A percentile compares a stretch with the other conserved stretches of the same genome.
Conservation (phyloP, 2,797 vertebrate genomes). For the Crax fasciolata region DNA sequence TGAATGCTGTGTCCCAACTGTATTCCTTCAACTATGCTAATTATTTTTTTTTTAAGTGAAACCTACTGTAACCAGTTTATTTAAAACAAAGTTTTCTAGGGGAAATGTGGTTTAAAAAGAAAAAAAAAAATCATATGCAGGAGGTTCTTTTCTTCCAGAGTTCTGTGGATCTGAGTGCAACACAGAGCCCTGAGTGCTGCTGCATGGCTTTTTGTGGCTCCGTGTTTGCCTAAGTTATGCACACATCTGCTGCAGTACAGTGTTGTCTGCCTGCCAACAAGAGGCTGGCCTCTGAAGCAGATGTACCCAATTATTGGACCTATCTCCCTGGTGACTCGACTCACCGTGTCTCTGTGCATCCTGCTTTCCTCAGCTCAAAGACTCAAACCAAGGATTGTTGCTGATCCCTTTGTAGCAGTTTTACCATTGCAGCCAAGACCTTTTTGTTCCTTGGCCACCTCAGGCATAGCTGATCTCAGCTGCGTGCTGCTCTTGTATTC, state of each 20-base stretch:
- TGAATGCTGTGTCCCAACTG: conserved; percentile 48
- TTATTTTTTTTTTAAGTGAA: neutral
- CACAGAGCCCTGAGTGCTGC: neutral
- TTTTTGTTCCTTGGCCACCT: neutral
- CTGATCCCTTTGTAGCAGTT: neutral
- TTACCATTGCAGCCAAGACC: accelerated
- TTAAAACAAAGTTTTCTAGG: neutral
- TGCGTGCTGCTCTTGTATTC: conserved; percentile 4
- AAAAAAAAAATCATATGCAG: neutral
- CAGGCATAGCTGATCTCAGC: neutral
- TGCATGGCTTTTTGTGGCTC: neutral
- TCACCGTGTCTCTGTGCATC: neutral
- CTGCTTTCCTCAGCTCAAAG: neutral
- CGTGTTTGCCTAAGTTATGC: neutral
- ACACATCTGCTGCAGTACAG: conserved; percentile 1
- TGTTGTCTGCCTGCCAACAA: neutral
- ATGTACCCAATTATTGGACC: neutral
- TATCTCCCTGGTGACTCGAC: neutral
- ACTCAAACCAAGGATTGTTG: neutral
- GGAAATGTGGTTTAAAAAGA: neutral
- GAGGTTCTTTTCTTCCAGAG: neutral
- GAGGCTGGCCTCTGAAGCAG: conserved; percentile 12
- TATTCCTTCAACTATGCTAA: neutral
- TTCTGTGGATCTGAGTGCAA: neutral
- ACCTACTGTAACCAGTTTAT: neutral